A percentile compares a stretch with the other conserved stretches of the same genome.
phyloP scores from a whole-genome alignment of 2,888 invertebrate species.

The Hyppa rectilinea region DNA sequence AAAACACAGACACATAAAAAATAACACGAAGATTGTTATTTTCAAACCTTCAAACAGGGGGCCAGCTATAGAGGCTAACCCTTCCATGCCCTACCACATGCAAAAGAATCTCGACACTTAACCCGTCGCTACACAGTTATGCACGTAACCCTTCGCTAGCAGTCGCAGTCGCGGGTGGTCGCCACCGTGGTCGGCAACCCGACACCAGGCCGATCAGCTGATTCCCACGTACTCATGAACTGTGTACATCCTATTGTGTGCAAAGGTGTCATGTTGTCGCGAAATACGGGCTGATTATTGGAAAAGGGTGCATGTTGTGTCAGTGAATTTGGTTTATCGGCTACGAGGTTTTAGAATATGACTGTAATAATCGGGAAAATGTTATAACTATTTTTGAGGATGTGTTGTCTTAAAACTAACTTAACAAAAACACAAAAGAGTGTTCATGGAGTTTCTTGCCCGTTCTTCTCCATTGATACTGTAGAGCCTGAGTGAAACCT shows the following conservation, averaged over 20 bases:
- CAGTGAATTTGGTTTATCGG: background rate
- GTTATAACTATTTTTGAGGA: too few species aligned
- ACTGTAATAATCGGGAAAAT: too few species aligned
- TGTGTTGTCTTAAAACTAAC: too few species aligned
- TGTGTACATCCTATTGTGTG: conserved; percentile 36
- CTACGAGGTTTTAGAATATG: background rate
- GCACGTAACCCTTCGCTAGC: conserved; percentile 42
- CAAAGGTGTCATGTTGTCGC: conserved; percentile 35
- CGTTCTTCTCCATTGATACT: too few species aligned
- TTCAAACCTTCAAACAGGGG: background rate
- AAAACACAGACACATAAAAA: too few species aligned
- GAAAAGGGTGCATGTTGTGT: background rate
- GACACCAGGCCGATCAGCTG: conserved; percentile 58
- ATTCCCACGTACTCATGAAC: conserved; percentile 47
- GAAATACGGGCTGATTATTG: conserved; percentile 47
- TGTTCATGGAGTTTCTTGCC: too few species aligned
- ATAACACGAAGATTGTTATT: background rate
- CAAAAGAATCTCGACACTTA: conserved; percentile 15
- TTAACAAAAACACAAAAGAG: too few species aligned
- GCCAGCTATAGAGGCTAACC: background rate
- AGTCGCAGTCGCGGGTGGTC: conserved; percentile 60
- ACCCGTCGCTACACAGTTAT: background rate
- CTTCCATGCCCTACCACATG: background rate
- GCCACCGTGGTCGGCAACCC: conserved; percentile 61
- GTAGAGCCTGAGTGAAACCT: too few species aligned